Percentiles rank a stretch among this genome's conserved stretches.
Evolutionary conservation across 1,140 invertebrate genomes (phyloP).

Genomic region (Drosophila sucinea): DNA sequence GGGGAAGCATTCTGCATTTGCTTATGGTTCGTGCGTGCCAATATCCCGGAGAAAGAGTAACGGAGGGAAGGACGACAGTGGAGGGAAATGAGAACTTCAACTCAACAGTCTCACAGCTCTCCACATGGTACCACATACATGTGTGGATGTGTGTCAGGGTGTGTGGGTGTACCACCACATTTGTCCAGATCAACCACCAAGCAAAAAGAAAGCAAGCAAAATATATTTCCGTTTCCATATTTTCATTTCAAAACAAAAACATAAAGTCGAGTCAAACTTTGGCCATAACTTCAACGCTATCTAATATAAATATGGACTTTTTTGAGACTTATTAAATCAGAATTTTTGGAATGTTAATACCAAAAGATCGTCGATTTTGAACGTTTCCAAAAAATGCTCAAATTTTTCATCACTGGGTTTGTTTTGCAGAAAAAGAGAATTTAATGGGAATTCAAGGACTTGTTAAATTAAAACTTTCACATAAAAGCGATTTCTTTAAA

Average conservation of each 20-base stretch:
- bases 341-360: too few species aligned
- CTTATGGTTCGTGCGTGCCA: conserved; percentile 63
- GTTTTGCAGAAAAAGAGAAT: too few species aligned
- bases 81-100: conserved; percentile 1
- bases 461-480: not conserved
- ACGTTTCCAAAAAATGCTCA: too few species aligned
- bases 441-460: too few species aligned
- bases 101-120: conserved; percentile 20
- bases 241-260: conserved; percentile 21
- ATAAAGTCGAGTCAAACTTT: conserved; percentile 31
- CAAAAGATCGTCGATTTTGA: too few species aligned
- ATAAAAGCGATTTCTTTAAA: not conserved
- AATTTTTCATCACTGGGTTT: too few species aligned
- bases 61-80: not conserved
- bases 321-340: too few species aligned
- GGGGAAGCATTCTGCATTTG: conserved; percentile 57
- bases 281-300: not conserved
- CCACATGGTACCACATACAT: conserved; percentile 31
- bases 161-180: conserved; percentile 3
- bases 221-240: conserved; percentile 31
- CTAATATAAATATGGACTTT: too few species aligned
- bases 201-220: not conserved
- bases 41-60: conserved; percentile 34
- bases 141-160: not conserved
- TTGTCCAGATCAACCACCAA: not conserved